Evolutionary conservation across 2,113 vertebrate genomes (phyloP), one percentile per base, ranked within the genome.

Genomic region (Bungarus multicinctus): DNA sequence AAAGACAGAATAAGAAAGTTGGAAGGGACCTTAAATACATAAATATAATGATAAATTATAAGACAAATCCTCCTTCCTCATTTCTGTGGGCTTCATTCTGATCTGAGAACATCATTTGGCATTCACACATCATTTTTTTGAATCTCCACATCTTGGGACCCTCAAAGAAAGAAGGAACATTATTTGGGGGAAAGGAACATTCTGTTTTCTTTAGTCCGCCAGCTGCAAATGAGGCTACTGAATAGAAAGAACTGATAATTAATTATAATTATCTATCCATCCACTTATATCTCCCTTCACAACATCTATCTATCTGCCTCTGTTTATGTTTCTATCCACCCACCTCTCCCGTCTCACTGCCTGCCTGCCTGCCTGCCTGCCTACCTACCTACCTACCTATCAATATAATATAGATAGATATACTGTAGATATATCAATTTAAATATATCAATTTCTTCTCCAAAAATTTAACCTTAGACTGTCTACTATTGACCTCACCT

Each of bases 321-420:
- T 47, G 47, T 47, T 47, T 47, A 47, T 6, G 5, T 47, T 47
- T 47, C 47, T 47, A 47, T 47, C 47, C 4, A 47, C 47, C 47
- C 47, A 47, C 47, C 47, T 47, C 47, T 47, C 2, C 45, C 6
- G 5, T 47, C 45, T 47, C 2, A 5, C 47, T 47, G 1, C 8
- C 47, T 20, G 1, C 20, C 2, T 58, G 2, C 30, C 58, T 47
- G 0, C 8, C 47, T 47, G 0, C 8, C 47, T 47, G 1, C 7
- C 47, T 47, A 47, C 7, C 47, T 47, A 47, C 8, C 47, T 47
- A 47, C 8, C 47, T 47, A 47, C 8, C 47, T 7, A 47, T 47
- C 47, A n/a, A n/a, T n/a, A n/a, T n/a, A n/a, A n/a, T n/a, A n/a
- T n/a, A n/a, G n/a, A n/a, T n/a, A n/a, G n/a, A n/a, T n/a, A n/a